Percentiles rank a stretch among this genome's conserved stretches.
phyloP scores from a whole-genome alignment of 2,797 vertebrate genomes.

The Lithobates pipiens region DNA sequence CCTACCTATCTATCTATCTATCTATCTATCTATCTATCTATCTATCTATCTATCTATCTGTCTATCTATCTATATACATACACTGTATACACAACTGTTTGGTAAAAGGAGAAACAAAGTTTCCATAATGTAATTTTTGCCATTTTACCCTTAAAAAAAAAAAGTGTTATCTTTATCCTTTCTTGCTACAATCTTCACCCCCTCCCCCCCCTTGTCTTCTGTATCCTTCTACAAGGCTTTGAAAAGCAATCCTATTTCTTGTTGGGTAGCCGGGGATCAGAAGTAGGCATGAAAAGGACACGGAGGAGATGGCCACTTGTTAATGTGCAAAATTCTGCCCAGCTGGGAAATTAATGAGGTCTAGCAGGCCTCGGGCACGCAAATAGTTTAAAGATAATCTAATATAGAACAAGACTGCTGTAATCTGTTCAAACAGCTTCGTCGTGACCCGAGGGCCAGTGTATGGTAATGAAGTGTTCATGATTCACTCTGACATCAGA shows the following conservation, averaged over 20 bases:
- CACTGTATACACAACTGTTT: too few relatives aligned
- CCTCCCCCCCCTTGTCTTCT: too few relatives aligned
- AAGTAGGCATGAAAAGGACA: not conserved
- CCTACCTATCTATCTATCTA: too few relatives aligned
- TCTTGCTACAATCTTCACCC: too few relatives aligned
- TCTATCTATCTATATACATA: too few relatives aligned
- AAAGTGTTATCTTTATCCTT: too few relatives aligned
- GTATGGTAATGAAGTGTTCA: constrained; percentile 24
- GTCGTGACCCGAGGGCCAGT: constrained; percentile 4
- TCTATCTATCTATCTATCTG: too few relatives aligned
- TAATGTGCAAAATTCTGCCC: constrained; percentile 4
- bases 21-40: too few relatives aligned
- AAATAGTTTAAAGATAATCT: constrained; percentile 42
- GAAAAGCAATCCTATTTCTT: not conserved
- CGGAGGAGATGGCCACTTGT: not conserved
- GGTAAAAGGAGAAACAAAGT: too few relatives aligned
- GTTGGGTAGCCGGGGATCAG: not conserved
- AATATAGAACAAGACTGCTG: constrained; percentile 31
- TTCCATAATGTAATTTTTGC: too few relatives aligned
- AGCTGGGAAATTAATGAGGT: constrained; percentile 30
- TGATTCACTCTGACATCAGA: not conserved
- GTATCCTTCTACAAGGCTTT: too few relatives aligned
- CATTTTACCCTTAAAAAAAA: too few relatives aligned
- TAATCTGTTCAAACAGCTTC: constrained; percentile 40
- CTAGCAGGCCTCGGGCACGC: constrained; percentile 25